Base-by-base conservation (phyloP, 1,140 invertebrate genomes). In the Drosophila murphyi region DNA sequence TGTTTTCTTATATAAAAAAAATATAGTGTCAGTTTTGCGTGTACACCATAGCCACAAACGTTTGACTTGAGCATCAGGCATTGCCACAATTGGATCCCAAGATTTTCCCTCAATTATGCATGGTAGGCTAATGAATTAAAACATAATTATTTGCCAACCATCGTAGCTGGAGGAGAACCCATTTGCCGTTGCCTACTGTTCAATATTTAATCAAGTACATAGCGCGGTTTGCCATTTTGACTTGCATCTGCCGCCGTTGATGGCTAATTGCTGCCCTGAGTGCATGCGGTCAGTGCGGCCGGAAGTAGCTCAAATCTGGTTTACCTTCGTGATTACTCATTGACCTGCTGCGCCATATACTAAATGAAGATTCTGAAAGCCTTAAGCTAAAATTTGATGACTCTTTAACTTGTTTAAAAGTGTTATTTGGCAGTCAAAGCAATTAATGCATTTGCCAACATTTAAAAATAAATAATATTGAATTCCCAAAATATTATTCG, bases 161-260 rank as follows among this genome's bases (percentile, higher is more conserved):
- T 64, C 57, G 61, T 8, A 68, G 50, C 34, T 50, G 32, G 43
- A 68, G 75, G 52, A 51, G 29, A 35, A 43, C 28, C 55, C 64
- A 62, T 39, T 65, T 45, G n/a, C 51, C 50, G 8, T 51, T 28
- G 10, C 52, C 54, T 10, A 35, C 47, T 52, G 54, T 61, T 88
- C 78, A 88, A 80, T 83, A 78, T 88, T 87, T 80, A 87, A 87
- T 83, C 73, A 80, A 78, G 71, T 73, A 47, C 64, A 65, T 32
- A 70, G 43, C 75, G 72, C 54, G 76, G 79, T 72, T 67, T 69
- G 72, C 65, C 79, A 70, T 74, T 73, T 47, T 62, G 68, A 82
- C 82, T 64, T 39, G 55, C 51, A 45, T 5, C 60, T 12, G 32
- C 10, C 39, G 35, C 34, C 10, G n/a, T 56, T 37, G 3, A 3